Percentiles rank a stretch among this genome's conserved stretches.
These are phyloP conservation scores for Pomacea canaliculata DNA, from an alignment of 2,888 invertebrate genomes.

Conservation along the genomic window DNA sequence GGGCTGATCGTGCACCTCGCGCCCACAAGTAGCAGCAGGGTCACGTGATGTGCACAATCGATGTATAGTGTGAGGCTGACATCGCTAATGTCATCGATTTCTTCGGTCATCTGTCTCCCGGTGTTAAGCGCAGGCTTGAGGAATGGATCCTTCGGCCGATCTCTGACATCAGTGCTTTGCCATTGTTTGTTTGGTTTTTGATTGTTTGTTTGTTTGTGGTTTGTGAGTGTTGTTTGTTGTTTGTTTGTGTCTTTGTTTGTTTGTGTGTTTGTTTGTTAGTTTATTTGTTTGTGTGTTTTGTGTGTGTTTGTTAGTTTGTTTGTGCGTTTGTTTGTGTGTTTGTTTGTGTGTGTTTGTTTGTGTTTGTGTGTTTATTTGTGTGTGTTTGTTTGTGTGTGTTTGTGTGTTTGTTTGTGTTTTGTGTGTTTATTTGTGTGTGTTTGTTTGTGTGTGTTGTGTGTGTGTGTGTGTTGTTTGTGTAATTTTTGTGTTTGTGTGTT, in stretches of 20 bases:
- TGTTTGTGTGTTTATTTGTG: background rate
- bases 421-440: no score
- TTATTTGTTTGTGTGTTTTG: no score
- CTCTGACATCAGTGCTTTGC: no score
- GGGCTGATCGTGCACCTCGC: no score
- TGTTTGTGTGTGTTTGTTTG: background rate
- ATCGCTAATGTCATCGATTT: no score
- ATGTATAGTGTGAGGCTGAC: no score
- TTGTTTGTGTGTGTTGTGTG: background rate
- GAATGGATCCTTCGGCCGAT: no score
- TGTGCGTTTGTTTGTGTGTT: background rate
- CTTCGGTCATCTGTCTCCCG: no score
- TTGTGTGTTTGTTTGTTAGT: background rate
- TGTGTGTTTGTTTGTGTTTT: background rate
- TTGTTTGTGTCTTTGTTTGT: background rate
- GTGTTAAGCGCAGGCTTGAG: no score
- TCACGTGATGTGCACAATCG: no score
- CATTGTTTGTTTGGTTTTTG: background rate
- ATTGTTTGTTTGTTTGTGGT: background rate
- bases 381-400: background rate
- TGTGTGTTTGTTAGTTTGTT: background rate
- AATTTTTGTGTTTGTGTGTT: no score
- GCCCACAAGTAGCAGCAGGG: no score
- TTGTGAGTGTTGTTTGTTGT: background rate
- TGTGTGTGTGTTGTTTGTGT: background rate